phyloP scores from a whole-genome alignment of 23 tunicate genomes.

The Diplosoma virens region DNA sequence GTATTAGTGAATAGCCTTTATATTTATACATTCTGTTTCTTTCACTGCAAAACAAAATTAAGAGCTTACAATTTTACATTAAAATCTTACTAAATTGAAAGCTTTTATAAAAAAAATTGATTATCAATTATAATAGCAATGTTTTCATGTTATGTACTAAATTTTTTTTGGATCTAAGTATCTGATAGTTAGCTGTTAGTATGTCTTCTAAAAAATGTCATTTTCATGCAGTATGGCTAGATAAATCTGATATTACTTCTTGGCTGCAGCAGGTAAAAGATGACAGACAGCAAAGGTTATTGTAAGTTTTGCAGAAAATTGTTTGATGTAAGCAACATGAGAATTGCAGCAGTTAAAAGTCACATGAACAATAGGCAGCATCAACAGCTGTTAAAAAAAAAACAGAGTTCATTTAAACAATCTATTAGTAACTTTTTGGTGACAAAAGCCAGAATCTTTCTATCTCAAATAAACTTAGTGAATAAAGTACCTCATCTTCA shows the following conservation, averaged over 20 bases:
- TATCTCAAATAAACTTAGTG: neutral
- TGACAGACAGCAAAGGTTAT: conserved; percentile 13
- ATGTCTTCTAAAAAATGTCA: conserved; percentile 17
- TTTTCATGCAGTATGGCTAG: conserved; percentile 7
- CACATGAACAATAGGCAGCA: conserved; percentile 20
- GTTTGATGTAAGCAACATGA: conserved; percentile 5
- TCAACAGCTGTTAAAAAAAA: neutral
- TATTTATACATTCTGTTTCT: too few species aligned
- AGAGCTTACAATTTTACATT: too few species aligned
- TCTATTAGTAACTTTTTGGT: neutral
- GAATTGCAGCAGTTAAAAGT: conserved; percentile 1
- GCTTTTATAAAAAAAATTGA: too few species aligned
- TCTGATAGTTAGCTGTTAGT: neutral
- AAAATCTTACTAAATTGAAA: too few species aligned
- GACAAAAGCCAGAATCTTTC: neutral
- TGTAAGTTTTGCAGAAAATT: conserved; percentile 18
- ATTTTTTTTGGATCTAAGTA: too few species aligned
- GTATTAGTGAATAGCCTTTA: too few species aligned
- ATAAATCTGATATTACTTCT: neutral
- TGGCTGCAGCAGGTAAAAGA: conserved; percentile 13
- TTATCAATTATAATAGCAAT: too few species aligned
- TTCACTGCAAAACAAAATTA: too few species aligned
- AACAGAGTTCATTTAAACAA: neutral
- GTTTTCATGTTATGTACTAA: too few species aligned
- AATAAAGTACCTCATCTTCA: neutral